A percentile compares a stretch with the other conserved stretches of the same genome.
phyloP scores from a whole-genome alignment of 2,113 vertebrate genomes.

The Alligator sinensis region DNA sequence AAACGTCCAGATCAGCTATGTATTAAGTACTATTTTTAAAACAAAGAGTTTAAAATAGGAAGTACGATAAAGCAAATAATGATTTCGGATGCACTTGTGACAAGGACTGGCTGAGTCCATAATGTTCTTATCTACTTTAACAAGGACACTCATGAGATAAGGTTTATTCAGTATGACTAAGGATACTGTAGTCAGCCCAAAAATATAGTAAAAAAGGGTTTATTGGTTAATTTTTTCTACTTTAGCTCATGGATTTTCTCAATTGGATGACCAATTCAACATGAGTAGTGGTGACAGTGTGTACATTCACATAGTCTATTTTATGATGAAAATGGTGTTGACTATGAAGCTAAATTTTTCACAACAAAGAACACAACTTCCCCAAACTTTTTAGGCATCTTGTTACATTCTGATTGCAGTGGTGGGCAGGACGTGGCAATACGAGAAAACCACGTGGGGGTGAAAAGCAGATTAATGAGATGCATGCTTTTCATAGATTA shows the following conservation, averaged over 20 bases:
- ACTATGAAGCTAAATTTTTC: neutral
- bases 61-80: constrained; percentile 11
- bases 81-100: neutral
- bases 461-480: neutral
- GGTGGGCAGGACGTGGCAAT: neutral
- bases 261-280: neutral
- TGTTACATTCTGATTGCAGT: neutral
- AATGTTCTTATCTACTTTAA: neutral
- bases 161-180: neutral
- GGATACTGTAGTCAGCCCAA: neutral
- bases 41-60: constrained; percentile 43
- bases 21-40: constrained; percentile 54
- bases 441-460: neutral
- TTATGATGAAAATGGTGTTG: neutral
- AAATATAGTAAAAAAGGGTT: neutral
- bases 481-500: neutral
- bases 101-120: neutral
- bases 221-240: neutral
- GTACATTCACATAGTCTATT: neutral
- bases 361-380: neutral
- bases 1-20: constrained; percentile 34
- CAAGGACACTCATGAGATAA: neutral
- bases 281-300: neutral
- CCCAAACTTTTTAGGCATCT: neutral
- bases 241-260: neutral